Percentiles rank a stretch among this genome's conserved stretches.
phyloP scores from a whole-genome alignment of 2,113 vertebrate species.

The Corydoras sp. region DNA sequence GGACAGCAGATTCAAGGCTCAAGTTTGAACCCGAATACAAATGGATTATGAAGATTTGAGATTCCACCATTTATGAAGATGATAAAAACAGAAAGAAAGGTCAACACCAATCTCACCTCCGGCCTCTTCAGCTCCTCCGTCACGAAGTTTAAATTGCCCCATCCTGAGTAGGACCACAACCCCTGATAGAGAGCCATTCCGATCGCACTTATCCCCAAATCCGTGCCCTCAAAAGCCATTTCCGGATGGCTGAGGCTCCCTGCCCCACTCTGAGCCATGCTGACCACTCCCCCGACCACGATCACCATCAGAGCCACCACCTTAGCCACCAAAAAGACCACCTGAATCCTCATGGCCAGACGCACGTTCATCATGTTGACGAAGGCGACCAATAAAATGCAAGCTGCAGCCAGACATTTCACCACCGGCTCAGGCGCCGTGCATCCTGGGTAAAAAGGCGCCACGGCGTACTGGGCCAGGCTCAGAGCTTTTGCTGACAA shows the following conservation, averaged over 20 bases:
- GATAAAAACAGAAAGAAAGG: too few species aligned
- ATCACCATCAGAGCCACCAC: constrained; percentile 69
- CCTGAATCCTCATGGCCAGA: constrained; percentile 64
- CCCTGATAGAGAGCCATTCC: constrained; percentile 75
- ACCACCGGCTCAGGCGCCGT: constrained; percentile 51
- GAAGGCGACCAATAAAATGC: constrained; percentile 62
- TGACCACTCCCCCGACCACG: constrained; percentile 61
- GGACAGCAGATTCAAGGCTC: too few species aligned
- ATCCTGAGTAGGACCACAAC: constrained; percentile 76
- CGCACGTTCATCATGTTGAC: constrained; percentile 68
- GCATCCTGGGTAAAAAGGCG: constrained; percentile 47
- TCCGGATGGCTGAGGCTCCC: too few species aligned
- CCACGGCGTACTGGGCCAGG: too few species aligned
- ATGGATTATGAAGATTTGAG: too few species aligned
- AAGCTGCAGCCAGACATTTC: constrained; percentile 59
- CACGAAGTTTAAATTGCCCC: constrained; percentile 75
- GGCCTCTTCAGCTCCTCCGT: constrained; percentile 77
- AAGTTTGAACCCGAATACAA: too few species aligned
- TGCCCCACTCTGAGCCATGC: too few species aligned
- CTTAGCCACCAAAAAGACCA: constrained; percentile 71
- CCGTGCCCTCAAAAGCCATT: too few species aligned
- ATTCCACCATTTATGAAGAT: too few species aligned
- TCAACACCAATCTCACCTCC: constrained; percentile 60
- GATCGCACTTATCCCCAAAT: constrained; percentile 52
- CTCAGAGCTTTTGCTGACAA: constrained; percentile 68